Base-by-base conservation (phyloP, 2,797 vertebrate genomes). In the Sciaenops ocellatus region DNA sequence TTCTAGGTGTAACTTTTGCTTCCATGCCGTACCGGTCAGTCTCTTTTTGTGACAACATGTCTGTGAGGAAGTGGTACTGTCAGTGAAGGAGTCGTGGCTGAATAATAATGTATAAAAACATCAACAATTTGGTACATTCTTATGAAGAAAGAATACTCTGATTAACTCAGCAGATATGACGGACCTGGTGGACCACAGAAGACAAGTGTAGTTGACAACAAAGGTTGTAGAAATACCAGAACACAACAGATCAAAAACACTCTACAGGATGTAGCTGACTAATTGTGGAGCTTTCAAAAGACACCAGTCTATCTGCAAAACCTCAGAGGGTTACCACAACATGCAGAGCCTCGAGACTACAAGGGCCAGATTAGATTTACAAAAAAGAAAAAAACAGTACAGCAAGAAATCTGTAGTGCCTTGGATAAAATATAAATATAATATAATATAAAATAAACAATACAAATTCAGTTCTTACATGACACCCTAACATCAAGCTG, bases 301-400 rank as follows among this genome's bases (percentile, higher is more conserved):
- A 44, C 20, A 11, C 28, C 13, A 41, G 30, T 41, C 5, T 12
- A 30, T 24, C 34, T 60, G 34, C 46, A 30, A 17, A 51, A 76
- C 38, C n/a, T 30, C 52, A 64, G 67, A 55, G 46, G 34, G 22
- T 66, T 16, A 75, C 38, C 47, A 28, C 30, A 50, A 44, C 9
- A 69, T 18, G 13, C 6, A n/a, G 20, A 18, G 47, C 44, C 44
- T 38, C 16, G 20, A 42, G 17, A 54, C 46, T 6, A 28, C 17
- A 55, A 54, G 30, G 48, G 5, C 24, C 18, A 28, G n/a, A 51
- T 52, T 12, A 20, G 34, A 73, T 30, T 26, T 57, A 13, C 67
- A 56, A 6, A 30, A 46, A 30, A 55, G 30, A 30, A 30, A 30
- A 30, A 30, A 30, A 30, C 30, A 30, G 30, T 30, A 30, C 30